Conservation (phyloP, 2,888 invertebrate genomes). For the Pseudolycoriella hygida region DNA sequence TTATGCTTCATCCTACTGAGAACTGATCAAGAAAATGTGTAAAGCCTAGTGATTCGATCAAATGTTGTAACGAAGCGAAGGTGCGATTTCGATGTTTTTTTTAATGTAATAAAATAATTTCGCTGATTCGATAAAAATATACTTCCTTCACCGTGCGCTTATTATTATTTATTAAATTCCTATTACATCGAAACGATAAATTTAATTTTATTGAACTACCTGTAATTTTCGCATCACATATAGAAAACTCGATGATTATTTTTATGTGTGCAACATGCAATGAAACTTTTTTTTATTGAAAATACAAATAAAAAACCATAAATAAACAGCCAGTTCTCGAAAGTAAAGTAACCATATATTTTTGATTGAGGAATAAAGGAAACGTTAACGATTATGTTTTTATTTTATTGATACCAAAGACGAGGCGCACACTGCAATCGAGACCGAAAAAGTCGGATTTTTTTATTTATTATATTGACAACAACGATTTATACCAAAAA, state of each 20-base stretch:
- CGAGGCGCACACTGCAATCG: background rate
- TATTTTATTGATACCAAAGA: background rate
- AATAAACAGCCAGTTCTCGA: background rate
- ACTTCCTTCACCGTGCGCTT: background rate
- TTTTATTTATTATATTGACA: slow-evolving; percentile 1
- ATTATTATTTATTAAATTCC: slow-evolving; percentile 3
- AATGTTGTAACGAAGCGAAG: too few relatives aligned
- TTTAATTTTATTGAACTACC: slow-evolving; percentile 2
- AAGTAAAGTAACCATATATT: background rate
- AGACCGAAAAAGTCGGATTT: background rate
- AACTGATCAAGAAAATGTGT: too few relatives aligned
- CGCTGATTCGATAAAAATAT: too few relatives aligned
- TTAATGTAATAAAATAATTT: too few relatives aligned
- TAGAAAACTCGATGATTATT: background rate
- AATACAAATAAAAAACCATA: background rate
- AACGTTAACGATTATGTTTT: background rate
- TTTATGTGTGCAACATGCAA: background rate
- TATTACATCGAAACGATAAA: slow-evolving; percentile 3
- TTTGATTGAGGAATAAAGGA: slow-evolving; percentile 4
- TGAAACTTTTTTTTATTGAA: background rate
- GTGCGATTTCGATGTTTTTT: too few relatives aligned
- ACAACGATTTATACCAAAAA: background rate
- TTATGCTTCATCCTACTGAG: too few relatives aligned
- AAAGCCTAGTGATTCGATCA: too few relatives aligned
- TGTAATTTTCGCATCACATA: background rate